phyloP scores from a whole-genome alignment of 2,113 vertebrate genomes.

The Cacatua alba region DNA sequence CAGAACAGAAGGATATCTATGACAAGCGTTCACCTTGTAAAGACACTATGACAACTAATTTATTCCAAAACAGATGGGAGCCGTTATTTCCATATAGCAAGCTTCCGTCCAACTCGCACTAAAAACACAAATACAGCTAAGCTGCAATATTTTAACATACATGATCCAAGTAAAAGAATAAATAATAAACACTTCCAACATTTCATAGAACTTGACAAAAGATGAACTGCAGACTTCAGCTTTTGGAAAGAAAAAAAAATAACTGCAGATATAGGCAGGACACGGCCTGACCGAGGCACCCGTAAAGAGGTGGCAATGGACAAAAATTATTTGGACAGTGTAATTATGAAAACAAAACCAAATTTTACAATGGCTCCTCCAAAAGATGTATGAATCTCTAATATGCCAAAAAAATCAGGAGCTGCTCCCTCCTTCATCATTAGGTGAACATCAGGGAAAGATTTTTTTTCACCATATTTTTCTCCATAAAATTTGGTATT shows the following conservation, averaged over 20 bases:
- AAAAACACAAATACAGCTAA: slow-evolving; percentile 49
- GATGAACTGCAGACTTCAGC: slow-evolving; percentile 42
- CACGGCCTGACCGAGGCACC: slow-evolving; percentile 20
- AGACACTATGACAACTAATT: slow-evolving; percentile 65
- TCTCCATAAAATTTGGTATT: background rate
- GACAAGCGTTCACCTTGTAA: slow-evolving; percentile 65
- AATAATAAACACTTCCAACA: background rate
- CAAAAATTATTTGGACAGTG: background rate
- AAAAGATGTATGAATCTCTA: background rate
- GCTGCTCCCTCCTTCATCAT: background rate
- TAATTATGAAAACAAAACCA: background rate
- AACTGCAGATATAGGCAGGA: slow-evolving; percentile 34
- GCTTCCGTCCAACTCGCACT: slow-evolving; percentile 54
- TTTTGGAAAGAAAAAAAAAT: slow-evolving; percentile 17
- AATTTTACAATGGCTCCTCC: background rate
- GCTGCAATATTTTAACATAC: slow-evolving; percentile 38
- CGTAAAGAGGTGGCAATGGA: slow-evolving; percentile 20
- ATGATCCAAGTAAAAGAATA: slow-evolving; percentile 54
- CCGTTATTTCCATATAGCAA: slow-evolving; percentile 63
- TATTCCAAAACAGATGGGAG: slow-evolving; percentile 71
- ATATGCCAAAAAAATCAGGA: background rate
- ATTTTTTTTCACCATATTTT: background rate
- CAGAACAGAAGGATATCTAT: slow-evolving; percentile 62
- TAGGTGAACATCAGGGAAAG: background rate
- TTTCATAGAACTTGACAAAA: slow-evolving; percentile 57